Base-by-base conservation (phyloP, 2,113 vertebrate species). In the Crotophaga sulcirostris region DNA sequence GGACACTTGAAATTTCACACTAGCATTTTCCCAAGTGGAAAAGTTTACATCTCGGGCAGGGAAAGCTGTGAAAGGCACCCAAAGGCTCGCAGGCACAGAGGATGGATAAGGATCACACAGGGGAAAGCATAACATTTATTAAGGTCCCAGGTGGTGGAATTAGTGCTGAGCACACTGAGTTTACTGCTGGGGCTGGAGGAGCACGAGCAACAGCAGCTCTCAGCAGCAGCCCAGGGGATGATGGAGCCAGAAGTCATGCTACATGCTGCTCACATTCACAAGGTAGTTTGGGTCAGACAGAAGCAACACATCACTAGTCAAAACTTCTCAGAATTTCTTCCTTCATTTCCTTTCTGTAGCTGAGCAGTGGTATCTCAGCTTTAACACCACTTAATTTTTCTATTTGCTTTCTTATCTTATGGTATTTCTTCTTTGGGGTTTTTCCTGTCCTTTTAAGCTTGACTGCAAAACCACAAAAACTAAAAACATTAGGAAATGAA, bases 181-280 rank as follows among this genome's bases (percentile, higher is more conserved):
- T 45, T 58, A 9, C 59, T 29, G 29, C 13, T 1, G 2, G 66
- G 6, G 40, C 4, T 12, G 45, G 79, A 55, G 45, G 66, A 73
- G 26, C 4, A 21, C 1, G 1, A 47, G 40, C n/a, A 28, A 29
- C 13, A 18, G 10, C 1, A 11, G 23, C 25, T 54, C n/a, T 40
- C 0, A 5, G 36, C 55, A 44, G 42, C 36, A 56, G 49, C 18
- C 34, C 3, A 4, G 34, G 16, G 33, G n/a, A 10, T 17, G 38
- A n/a, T 33, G 26, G 52, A 29, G 66, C 7, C 64, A 20, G 52
- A 54, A 18, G 38, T 38, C 49, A 40, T n/a, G 18, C 47, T 8
- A 25, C 26, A 7, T 3, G 2, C 42, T 3, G 13, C 88, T 59
- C 36, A 31, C 1, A 0, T 19, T 70, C 58, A 24, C 14, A 24